Conservation (phyloP, 2,888 invertebrate species). For the Nomada lathburiana region DNA sequence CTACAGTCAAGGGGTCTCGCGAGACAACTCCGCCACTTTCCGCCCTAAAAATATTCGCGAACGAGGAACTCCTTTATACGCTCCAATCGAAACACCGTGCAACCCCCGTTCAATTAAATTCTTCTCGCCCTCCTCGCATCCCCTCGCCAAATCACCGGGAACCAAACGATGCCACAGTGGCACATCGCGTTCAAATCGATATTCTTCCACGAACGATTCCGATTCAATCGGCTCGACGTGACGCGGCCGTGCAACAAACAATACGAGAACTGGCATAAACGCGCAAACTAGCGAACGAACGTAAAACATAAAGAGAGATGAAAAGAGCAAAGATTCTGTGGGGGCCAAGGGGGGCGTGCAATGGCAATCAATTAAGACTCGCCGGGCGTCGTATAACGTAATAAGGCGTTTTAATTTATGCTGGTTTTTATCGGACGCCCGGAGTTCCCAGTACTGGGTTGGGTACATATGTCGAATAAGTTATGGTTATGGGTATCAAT, state of each 20-base stretch:
- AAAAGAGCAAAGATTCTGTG: slow-evolving; percentile 9
- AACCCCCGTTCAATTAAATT: neutral
- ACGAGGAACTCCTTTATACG: neutral
- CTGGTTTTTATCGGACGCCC: slow-evolving; percentile 72
- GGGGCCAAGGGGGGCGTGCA: slow-evolving; percentile 31
- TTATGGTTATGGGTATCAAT: slow-evolving; percentile 73
- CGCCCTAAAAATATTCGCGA: neutral
- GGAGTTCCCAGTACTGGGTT: slow-evolving; percentile 71
- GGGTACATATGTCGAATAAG: slow-evolving; percentile 69
- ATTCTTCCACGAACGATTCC: slow-evolving; percentile 22
- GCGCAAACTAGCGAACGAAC: neutral
- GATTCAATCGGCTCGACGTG: neutral
- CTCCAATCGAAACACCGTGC: neutral
- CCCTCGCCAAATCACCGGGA: neutral
- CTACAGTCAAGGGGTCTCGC: no score
- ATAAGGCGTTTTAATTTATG: slow-evolving; percentile 73
- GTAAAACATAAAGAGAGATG: slow-evolving; percentile 8
- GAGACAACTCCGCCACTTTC: no score
- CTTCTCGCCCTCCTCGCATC: no score
- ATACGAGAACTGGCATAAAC: neutral
- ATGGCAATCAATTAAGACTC: slow-evolving; percentile 70
- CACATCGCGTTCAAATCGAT: slow-evolving; percentile 29
- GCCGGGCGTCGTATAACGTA: slow-evolving; percentile 69
- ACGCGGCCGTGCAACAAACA: slow-evolving; percentile 5
- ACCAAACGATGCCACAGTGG: slow-evolving; percentile 3